A percentile compares a stretch with the other conserved stretches of the same genome.
Conservation (phyloP, 1,140 invertebrate species). For the Cylas formicarius region DNA sequence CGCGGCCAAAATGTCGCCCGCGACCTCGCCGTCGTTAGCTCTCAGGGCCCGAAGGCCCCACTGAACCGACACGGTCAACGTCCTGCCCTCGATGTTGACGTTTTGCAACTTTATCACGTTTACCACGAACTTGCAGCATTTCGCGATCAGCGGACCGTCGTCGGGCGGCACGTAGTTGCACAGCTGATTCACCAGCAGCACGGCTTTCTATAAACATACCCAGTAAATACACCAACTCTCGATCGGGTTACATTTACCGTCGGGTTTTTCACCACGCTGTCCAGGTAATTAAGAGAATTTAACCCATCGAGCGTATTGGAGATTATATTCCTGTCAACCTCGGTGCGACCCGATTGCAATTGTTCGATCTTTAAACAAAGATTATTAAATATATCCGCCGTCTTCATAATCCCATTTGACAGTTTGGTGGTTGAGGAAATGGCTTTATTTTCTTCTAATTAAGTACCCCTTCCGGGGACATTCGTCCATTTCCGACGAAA, state of each 20-base stretch:
- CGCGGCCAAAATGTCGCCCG: slow-evolving; percentile 33
- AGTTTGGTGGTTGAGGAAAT: no score
- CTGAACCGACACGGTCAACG: slow-evolving; percentile 34
- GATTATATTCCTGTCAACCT: slow-evolving; percentile 7
- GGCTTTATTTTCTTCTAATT: no score
- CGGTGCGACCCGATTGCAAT: not conserved
- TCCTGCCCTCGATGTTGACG: slow-evolving; percentile 37
- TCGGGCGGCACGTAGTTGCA: slow-evolving; percentile 38
- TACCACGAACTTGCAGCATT: slow-evolving; percentile 42
- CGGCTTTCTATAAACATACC: slow-evolving; percentile 39
- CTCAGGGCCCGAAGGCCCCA: slow-evolving; percentile 42
- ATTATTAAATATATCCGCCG: slow-evolving; percentile 3
- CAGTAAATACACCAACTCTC: no score
- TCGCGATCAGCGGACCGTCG: slow-evolving; percentile 41
- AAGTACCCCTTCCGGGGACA: no score
- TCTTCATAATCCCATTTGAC: no score
- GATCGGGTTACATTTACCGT: slow-evolving; percentile 2
- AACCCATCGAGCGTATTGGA: slow-evolving; percentile 4
- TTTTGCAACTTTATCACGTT: slow-evolving; percentile 40
- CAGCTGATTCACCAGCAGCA: slow-evolving; percentile 43
- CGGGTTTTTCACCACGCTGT: slow-evolving; percentile 2
- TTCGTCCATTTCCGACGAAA: no score
- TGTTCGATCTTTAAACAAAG: slow-evolving; percentile 3
- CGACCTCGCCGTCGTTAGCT: slow-evolving; percentile 26
- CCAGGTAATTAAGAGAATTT: slow-evolving; percentile 12